Evolutionary conservation across 2,888 invertebrate genomes (phyloP).

Genomic region (Parnassius glacialis): DNA sequence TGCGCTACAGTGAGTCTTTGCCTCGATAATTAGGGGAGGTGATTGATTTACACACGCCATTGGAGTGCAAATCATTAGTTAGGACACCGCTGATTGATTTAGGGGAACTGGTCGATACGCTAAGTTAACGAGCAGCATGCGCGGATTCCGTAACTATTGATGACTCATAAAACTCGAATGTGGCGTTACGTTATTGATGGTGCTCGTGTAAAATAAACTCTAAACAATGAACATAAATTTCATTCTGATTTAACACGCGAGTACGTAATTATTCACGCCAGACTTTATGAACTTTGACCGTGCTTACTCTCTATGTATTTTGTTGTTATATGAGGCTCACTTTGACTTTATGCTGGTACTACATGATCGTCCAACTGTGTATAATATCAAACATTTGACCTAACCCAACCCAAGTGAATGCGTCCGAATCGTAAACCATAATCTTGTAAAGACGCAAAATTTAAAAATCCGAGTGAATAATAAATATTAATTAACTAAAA

Average conservation of each 20-base stretch:
- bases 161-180: constrained; percentile 14
- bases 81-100: constrained; percentile 43
- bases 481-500: too few species aligned
- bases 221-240: constrained; percentile 6
- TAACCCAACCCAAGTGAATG: too few species aligned
- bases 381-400: too few species aligned
- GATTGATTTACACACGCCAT: constrained; percentile 55
- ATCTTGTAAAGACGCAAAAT: too few species aligned
- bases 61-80: constrained; percentile 56
- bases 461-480: too few species aligned
- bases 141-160: constrained; percentile 5
- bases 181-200: constrained; percentile 13
- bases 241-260: constrained; percentile 7
- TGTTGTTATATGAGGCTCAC: too few species aligned
- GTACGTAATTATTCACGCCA: neutral
- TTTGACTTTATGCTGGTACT: too few species aligned
- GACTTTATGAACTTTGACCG: neutral
- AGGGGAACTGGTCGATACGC: constrained; percentile 26
- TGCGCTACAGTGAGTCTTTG: constrained; percentile 34
- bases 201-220: constrained; percentile 14
- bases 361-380: too few species aligned
- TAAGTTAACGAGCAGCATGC: constrained; percentile 21
- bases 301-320: neutral
- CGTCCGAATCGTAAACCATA: too few species aligned
- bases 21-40: constrained; percentile 38